Evolutionary conservation across 2,113 vertebrate species (phyloP).

Genomic region (Crotalus viridis): DNA sequence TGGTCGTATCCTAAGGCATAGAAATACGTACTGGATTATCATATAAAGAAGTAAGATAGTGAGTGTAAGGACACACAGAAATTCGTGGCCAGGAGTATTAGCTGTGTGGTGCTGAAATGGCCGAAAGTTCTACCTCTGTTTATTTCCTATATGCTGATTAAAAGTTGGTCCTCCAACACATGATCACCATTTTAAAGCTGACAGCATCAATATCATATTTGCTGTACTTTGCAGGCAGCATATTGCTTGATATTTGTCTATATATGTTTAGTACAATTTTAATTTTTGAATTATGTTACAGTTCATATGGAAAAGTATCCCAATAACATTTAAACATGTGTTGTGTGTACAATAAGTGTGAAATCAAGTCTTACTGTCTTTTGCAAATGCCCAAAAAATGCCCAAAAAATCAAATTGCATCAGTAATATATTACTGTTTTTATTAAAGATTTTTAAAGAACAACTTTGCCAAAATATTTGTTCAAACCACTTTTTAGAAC

Average conservation of each 20-base stretch:
- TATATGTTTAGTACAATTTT: background rate
- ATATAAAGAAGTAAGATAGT: background rate
- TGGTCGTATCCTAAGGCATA: background rate
- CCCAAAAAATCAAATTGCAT: slow-evolving; percentile 33
- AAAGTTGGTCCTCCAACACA: background rate
- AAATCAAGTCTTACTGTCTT: slow-evolving; percentile 15
- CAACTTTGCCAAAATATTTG: background rate
- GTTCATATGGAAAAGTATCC: background rate
- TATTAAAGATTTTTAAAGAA: background rate
- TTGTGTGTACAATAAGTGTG: slow-evolving; percentile 19
- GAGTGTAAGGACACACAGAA: background rate
- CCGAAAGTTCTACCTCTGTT: background rate
- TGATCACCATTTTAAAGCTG: background rate
- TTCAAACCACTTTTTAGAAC: background rate
- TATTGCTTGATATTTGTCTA: background rate
- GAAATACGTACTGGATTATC: background rate
- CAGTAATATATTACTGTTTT: slow-evolving; percentile 19
- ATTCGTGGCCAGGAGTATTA: background rate
- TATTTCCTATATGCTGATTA: background rate
- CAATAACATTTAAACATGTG: slow-evolving; percentile 15
- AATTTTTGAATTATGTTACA: background rate
- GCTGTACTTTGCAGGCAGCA: background rate
- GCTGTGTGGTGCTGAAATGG: background rate
- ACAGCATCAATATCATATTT: background rate
- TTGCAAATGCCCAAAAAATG: background rate